These are phyloP conservation scores for Flabesymbios commensalis DNA, from an alignment of 2,888 invertebrate species.

Conservation along the genomic window DNA sequence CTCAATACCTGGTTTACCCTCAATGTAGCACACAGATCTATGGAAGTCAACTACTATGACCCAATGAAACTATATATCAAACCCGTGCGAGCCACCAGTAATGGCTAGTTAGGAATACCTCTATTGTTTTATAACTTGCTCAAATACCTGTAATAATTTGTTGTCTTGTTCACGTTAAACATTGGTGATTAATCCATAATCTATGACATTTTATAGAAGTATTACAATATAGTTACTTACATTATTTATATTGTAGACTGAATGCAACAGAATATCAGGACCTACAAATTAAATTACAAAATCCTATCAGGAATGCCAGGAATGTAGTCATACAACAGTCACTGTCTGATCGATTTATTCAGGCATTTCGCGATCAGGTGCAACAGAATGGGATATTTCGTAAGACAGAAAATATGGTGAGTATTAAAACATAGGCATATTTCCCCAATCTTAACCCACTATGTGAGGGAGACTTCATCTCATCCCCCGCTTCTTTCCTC, in stretches of 20 bases:
- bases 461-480: background rate
- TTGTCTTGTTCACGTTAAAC: too few species aligned
- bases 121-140: too few species aligned
- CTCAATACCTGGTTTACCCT: too few species aligned
- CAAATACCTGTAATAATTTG: too few species aligned
- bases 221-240: too few species aligned
- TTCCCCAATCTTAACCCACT: background rate
- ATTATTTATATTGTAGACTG: slow-evolving; percentile 57
- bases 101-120: too few species aligned
- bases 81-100: too few species aligned
- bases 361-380: slow-evolving; percentile 77
- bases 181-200: too few species aligned
- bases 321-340: slow-evolving; percentile 77
- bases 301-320: slow-evolving; percentile 72
- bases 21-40: too few species aligned
- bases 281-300: slow-evolving; percentile 72
- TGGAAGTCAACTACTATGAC: too few species aligned
- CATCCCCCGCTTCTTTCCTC: background rate
- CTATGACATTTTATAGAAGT: too few species aligned
- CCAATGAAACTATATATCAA: too few species aligned
- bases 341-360: slow-evolving; percentile 81
- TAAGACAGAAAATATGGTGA: slow-evolving; percentile 47
- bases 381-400: slow-evolving; percentile 43
- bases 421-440: background rate
- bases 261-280: slow-evolving; percentile 80